phyloP scores from a whole-genome alignment of 2,113 vertebrate species.

The Chascanopsetta lugubris region DNA sequence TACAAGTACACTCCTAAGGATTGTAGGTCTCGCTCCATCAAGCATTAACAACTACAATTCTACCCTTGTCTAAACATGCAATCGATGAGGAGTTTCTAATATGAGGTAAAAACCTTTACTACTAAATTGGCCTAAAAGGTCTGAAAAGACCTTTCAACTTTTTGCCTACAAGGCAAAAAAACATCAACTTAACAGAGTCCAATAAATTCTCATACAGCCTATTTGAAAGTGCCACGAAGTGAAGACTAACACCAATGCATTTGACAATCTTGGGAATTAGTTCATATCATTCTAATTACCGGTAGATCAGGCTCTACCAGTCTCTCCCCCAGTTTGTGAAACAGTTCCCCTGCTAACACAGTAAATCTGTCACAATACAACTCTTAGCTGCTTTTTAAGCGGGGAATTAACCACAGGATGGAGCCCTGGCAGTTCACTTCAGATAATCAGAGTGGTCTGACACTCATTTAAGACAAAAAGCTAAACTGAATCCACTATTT shows the following conservation, averaged over 20 bases:
- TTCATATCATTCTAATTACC: conserved; percentile 59
- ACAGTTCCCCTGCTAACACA: conserved; percentile 55
- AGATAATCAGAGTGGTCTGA: conserved; percentile 23
- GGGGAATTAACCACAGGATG: conserved; percentile 46
- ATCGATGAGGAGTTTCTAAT: too few species aligned
- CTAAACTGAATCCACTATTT: too few species aligned
- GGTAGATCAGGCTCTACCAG: conserved; percentile 41
- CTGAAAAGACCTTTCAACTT: too few species aligned
- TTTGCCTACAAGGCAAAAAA: conserved; percentile 18
- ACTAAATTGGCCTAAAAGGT: too few species aligned
- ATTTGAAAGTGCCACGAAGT: conserved; percentile 40
- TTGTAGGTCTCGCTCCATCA: neutral
- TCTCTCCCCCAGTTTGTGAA: conserved; percentile 43
- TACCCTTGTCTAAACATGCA: too few species aligned
- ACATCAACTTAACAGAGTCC: conserved; percentile 38
- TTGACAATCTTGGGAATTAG: conserved; percentile 50
- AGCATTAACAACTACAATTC: conserved; percentile 19
- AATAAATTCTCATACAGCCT: conserved; percentile 45
- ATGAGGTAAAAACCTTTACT: neutral
- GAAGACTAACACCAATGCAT: conserved; percentile 35
- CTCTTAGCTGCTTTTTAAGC: conserved; percentile 53
- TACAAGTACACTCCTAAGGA: conserved; percentile 4
- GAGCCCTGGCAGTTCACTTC: conserved; percentile 18
- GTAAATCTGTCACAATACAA: conserved; percentile 57
- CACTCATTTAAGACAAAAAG: too few species aligned